Base-by-base conservation (phyloP, 92 coral and sea anemone species). In the Porites lobata region DNA sequence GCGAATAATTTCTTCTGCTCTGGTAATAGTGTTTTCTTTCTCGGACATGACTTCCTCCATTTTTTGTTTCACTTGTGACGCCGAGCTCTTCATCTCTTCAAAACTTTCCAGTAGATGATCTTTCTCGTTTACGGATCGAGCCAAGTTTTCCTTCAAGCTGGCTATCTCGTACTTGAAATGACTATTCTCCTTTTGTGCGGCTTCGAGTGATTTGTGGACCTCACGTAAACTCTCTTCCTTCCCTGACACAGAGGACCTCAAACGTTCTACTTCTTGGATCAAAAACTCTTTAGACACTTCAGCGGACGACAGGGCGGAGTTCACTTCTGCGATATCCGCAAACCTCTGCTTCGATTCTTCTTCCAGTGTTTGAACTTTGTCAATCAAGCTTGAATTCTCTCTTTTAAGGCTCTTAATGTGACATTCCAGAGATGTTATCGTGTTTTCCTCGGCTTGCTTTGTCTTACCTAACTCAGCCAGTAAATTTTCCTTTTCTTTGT, bases 401-500 rank as follows among this genome's bases (percentile, higher is more conserved):
- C 69, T 47, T 67, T 65, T 86, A 6, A 91, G 75, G 19, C 57
- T 57, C 47, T 79, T 69, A 10, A 88, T 80, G 54, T 88, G 83
- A 22, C 77, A 29, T 52, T 91, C 92, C 78, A 91, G 75, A 61
- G 82, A 83, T 20, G 87, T 50, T 47, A 61, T 69, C 0, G 86
- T 81, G 43, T 73, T 87, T 77, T 78, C 77, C 69, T 89, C 89
- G 4, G 52, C 65, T 52, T 89, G 86, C 50, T 72, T 62, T 11
- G 88, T 50, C 73, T 86, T 87, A 51, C 76, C 93, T 32, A 93
- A 78, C 70, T 93, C 96, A n/a, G 58, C 68, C 63, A 85, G 21
- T 75, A 93, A 43, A 8, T 75, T 89, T 66, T 83, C 96, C 71
- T 71, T 93, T 77, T 83, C 77, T 56, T 78, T 84, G 66, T 32